phyloP scores from a whole-genome alignment of 1,140 invertebrate species.

The Stenopsyche tienmushanensis region DNA sequence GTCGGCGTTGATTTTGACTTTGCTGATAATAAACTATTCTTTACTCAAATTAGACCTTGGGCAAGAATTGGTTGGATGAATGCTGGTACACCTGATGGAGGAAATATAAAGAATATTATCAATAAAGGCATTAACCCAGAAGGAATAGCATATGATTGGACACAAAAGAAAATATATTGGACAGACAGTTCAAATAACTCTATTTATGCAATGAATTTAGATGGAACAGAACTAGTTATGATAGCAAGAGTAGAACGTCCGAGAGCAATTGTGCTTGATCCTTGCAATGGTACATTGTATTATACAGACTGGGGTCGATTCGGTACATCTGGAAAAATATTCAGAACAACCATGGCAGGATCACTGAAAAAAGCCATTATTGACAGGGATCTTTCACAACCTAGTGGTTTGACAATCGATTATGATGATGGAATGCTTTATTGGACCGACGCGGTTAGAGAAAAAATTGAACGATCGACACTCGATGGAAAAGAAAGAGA shows the following conservation, averaged over 20 bases:
- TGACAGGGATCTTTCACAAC: conserved; percentile 88
- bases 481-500: conserved; percentile 80
- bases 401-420: conserved; percentile 94
- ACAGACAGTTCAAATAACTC: conserved; percentile 92
- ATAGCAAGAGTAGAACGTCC: conserved; percentile 91
- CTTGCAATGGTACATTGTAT: conserved; percentile 91
- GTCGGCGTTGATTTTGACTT: conserved; percentile 97
- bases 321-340: conserved; percentile 91
- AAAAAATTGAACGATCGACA: conserved; percentile 94
- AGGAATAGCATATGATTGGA: conserved; percentile 97
- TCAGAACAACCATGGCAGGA: conserved; percentile 94
- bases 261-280: conserved; percentile 93
- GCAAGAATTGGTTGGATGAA: conserved; percentile 81
- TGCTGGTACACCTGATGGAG: conserved; percentile 63
- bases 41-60: conserved; percentile 90
- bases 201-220: conserved; percentile 93
- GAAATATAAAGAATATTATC: conserved; percentile 71
- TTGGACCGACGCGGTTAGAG: conserved; percentile 96
- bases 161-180: conserved; percentile 96
- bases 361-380: conserved; percentile 89
- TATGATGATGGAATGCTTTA: conserved; percentile 94
- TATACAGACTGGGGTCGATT: conserved; percentile 94
- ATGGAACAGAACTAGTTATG: conserved; percentile 87
- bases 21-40: conserved; percentile 80
- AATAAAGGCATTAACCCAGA: conserved; percentile 88